Base-by-base conservation (phyloP, 1,140 invertebrate genomes). In the Drosophila ercepeae region DNA sequence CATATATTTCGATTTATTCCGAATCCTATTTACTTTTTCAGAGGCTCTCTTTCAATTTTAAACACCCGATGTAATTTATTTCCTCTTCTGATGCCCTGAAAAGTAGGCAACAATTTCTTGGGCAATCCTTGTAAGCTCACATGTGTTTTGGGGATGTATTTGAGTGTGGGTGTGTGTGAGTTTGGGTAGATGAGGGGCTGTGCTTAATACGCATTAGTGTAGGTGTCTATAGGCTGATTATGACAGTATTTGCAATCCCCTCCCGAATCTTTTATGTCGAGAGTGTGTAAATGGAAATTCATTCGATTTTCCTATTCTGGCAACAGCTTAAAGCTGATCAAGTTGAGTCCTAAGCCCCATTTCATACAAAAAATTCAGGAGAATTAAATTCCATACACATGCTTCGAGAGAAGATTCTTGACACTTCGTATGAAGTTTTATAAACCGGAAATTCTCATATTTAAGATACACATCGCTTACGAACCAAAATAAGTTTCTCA, bases 191-290 rank as follows among this genome's bases (percentile, higher is more conserved):
- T 55, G 13, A 36, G 21, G 7, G 32, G 29, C n/a, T 25, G 49
- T 60, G 13, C 51, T 49, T 70, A 76, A 77, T 72, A 63, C 57
- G 59, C 52, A 58, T 63, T 61, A 67, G 55, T 67, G 48, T 76
- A 67, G 55, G 51, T 65, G 39, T 58, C 42, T 60, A 49, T 50
- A 68, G 52, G 55, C 67, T 67, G 77, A 57, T 75, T 75, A 75
- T 52, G 48, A 51, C 70, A 14, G 29, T 58, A 51, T 68, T 49
- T 71, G 46, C 44, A 39, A 61, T 53, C 21, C 21, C 45, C 18
- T 34, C 11, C 16, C 36, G 39, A 69, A 23, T 49, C 27, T 50
- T 69, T 70, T 70, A 19, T 44, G 7, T 50, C 41, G 4, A 53
- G 49, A 65, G 48, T 55, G 21, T 46, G 27, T 41, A 48, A 72